Percentiles rank a stretch among this genome's conserved stretches.
Evolutionary conservation across 2,888 invertebrate species (phyloP).

Genomic region (Tineola bisselliella): DNA sequence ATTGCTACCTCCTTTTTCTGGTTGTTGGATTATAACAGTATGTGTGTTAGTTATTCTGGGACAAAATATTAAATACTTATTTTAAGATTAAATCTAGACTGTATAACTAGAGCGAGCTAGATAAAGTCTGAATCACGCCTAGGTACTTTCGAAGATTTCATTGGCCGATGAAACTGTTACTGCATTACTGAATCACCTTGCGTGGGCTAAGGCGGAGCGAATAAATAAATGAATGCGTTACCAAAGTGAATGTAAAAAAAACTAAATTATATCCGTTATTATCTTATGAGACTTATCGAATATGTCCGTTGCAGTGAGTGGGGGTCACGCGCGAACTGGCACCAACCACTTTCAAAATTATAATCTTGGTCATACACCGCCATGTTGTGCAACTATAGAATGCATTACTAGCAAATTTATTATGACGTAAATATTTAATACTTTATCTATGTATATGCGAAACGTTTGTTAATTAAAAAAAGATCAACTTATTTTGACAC

Average conservation of each 20-base stretch:
- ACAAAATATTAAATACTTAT: constrained; percentile 7
- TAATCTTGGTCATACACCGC: constrained; percentile 14
- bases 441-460: no score
- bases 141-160: constrained; percentile 54
- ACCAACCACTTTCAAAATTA: constrained; percentile 25
- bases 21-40: background rate
- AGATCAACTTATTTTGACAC: background rate
- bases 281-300: constrained; percentile 22
- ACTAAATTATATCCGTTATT: constrained; percentile 28
- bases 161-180: constrained; percentile 46
- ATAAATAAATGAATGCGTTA: constrained; percentile 29
- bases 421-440: background rate
- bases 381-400: constrained; percentile 16
- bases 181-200: constrained; percentile 62
- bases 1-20: background rate
- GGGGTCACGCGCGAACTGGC: constrained; percentile 16
- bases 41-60: constrained; percentile 14
- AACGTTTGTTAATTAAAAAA: no score
- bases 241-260: constrained; percentile 42
- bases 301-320: constrained; percentile 1
- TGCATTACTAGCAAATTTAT: background rate
- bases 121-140: constrained; percentile 21
- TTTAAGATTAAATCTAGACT: constrained; percentile 8
- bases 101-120: constrained; percentile 8
- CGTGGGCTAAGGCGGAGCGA: constrained; percentile 53